Evolutionary conservation across 2,797 vertebrate genomes (phyloP).

Genomic region (Cynodonichthys magdalenae): DNA sequence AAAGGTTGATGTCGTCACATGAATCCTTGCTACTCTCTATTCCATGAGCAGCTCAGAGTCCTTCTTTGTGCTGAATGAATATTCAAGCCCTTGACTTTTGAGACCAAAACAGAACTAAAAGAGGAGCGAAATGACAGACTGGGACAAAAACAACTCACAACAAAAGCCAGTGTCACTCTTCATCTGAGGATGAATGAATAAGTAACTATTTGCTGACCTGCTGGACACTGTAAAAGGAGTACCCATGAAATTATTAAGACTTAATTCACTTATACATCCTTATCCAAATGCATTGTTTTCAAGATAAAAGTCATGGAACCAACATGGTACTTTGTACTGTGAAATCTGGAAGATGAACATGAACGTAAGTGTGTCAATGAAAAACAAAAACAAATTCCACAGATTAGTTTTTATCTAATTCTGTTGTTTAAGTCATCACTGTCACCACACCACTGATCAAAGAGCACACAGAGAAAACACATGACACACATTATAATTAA

Average conservation of each 20-base stretch:
- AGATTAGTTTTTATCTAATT: conserved; percentile 1
- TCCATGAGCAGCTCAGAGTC: background rate
- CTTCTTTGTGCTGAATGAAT: background rate
- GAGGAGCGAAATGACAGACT: background rate
- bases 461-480: background rate
- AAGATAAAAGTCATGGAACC: background rate
- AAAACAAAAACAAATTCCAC: conserved; percentile 4
- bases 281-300: background rate
- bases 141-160: background rate
- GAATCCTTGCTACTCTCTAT: background rate
- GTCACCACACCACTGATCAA: background rate
- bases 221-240: background rate
- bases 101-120: background rate
- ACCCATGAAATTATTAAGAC: background rate
- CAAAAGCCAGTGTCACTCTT: background rate
- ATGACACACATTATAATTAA: background rate
- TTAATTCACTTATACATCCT: background rate
- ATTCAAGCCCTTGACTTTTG: background rate
- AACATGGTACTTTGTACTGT: background rate
- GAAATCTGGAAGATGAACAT: background rate
- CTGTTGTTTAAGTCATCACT: background rate
- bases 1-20: too few relatives aligned
- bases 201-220: background rate
- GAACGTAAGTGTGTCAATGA: background rate
- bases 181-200: background rate